A percentile compares a stretch with the other conserved stretches of the same genome.
Conservation (phyloP, 2,797 vertebrate species). For the Labroides dimidiatus region DNA sequence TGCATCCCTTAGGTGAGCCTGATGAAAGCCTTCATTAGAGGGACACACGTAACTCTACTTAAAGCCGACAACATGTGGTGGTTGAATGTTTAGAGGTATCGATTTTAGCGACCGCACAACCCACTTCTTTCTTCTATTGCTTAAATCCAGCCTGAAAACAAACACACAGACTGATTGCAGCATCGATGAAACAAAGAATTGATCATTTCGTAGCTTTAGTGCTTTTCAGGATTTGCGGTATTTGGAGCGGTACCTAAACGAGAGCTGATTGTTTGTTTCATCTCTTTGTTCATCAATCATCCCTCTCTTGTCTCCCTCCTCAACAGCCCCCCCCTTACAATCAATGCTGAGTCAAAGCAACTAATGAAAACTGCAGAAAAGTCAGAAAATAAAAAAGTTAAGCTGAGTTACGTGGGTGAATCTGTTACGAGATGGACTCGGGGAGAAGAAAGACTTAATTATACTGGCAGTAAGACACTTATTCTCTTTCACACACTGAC, state of each 20-base stretch:
- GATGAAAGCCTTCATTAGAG: no score
- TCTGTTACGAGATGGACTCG: neutral
- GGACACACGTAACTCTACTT: no score
- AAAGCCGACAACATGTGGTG: neutral
- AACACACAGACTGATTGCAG: neutral
- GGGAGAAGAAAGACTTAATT: constrained; percentile 5
- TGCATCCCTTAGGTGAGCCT: no score
- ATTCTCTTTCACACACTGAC: constrained; percentile 8
- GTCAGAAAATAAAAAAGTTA: neutral
- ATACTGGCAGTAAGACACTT: constrained; percentile 22
- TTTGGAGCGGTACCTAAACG: neutral
- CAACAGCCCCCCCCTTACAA: neutral
- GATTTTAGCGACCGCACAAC: neutral
- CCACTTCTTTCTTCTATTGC: neutral
- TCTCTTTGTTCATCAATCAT: neutral
- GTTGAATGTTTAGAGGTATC: neutral
- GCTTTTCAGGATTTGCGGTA: neutral
- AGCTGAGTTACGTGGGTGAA: neutral
- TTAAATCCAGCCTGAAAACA: neutral
- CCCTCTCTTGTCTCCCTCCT: constrained; percentile 2
- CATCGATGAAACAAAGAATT: neutral
- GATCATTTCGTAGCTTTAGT: neutral
- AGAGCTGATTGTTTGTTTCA: neutral
- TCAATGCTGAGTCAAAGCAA: neutral
- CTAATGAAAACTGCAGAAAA: neutral